phyloP scores from a whole-genome alignment of 2,888 invertebrate species.

The Microplitis deprimator region DNA sequence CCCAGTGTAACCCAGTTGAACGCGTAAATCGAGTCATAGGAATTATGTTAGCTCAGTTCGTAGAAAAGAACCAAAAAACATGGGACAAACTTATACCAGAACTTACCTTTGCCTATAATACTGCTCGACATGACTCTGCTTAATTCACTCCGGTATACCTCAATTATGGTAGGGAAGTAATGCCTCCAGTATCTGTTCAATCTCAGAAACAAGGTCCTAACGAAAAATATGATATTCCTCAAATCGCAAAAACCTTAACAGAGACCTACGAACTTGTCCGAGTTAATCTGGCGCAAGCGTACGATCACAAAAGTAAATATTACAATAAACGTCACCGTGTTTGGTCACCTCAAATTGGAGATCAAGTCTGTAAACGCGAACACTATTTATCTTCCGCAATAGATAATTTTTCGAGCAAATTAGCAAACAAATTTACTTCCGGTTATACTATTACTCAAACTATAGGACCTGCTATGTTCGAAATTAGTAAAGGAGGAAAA shows the following conservation, averaged over 20 bases:
- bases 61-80: slow-evolving; percentile 4
- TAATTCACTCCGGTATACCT: slow-evolving; percentile 55
- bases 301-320: not conserved
- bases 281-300: slow-evolving; percentile 22
- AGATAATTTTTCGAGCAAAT: slow-evolving; percentile 13
- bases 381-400: slow-evolving; percentile 9
- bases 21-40: not conserved
- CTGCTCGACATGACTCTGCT: slow-evolving; percentile 54
- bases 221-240: not conserved
- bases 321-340: not conserved
- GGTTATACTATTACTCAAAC: too few species aligned
- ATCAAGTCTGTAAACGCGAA: not conserved
- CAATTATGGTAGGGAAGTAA: slow-evolving; percentile 50
- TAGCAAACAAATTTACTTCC: not conserved
- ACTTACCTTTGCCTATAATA: slow-evolving; percentile 55
- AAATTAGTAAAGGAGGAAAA: too few species aligned
- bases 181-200: slow-evolving; percentile 28
- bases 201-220: not conserved
- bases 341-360: slow-evolving; percentile 14
- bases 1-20: not conserved
- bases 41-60: not conserved
- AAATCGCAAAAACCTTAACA: not conserved
- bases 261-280: slow-evolving; percentile 2
- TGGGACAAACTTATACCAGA: slow-evolving; percentile 56
- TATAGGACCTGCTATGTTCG: too few species aligned